Percentiles rank a stretch among this genome's conserved stretches.
phyloP scores from a whole-genome alignment of 1,140 invertebrate species.

The Aradophagus sp. region DNA sequence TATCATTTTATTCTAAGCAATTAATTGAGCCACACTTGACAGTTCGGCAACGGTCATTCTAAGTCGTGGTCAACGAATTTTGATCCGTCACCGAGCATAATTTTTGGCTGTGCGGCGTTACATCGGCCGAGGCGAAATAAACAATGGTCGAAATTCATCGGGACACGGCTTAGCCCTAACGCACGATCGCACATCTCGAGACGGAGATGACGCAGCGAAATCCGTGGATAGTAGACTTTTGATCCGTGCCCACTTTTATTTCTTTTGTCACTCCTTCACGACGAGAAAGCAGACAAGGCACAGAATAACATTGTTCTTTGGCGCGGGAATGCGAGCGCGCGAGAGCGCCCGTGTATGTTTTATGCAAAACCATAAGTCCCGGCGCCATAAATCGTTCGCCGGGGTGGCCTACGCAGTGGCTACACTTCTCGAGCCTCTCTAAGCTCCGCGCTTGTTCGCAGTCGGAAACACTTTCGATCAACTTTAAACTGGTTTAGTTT shows the following conservation, averaged over 20 bases:
- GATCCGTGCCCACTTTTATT: constrained; percentile 45
- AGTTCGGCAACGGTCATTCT: constrained; percentile 8
- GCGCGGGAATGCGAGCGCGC: constrained; percentile 53
- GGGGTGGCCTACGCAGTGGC: constrained; percentile 52
- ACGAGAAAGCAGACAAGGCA: constrained; percentile 52
- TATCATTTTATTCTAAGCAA: no score
- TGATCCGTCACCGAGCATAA: constrained; percentile 47
- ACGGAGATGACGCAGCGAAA: constrained; percentile 49
- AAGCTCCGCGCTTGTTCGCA: constrained; percentile 27
- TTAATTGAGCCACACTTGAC: neutral
- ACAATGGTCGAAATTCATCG: constrained; percentile 44
- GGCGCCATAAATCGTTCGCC: constrained; percentile 56
- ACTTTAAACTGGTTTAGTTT: constrained; percentile 33
- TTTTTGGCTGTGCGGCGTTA: constrained; percentile 15
- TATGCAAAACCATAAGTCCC: constrained; percentile 58
- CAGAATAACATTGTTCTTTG: constrained; percentile 54
- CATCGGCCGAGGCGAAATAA: constrained; percentile 24
- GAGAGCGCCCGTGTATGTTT: constrained; percentile 45
- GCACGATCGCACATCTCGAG: constrained; percentile 40
- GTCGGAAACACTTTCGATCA: constrained; percentile 40
- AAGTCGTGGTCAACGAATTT: constrained; percentile 28
- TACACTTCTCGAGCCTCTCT: constrained; percentile 30
- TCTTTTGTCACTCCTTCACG: constrained; percentile 50
- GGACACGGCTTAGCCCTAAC: constrained; percentile 5
- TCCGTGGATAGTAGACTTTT: constrained; percentile 49